These are phyloP conservation scores for Lasioglossum baleicum DNA, from an alignment of 1,140 invertebrate genomes.

Conservation along the genomic window DNA sequence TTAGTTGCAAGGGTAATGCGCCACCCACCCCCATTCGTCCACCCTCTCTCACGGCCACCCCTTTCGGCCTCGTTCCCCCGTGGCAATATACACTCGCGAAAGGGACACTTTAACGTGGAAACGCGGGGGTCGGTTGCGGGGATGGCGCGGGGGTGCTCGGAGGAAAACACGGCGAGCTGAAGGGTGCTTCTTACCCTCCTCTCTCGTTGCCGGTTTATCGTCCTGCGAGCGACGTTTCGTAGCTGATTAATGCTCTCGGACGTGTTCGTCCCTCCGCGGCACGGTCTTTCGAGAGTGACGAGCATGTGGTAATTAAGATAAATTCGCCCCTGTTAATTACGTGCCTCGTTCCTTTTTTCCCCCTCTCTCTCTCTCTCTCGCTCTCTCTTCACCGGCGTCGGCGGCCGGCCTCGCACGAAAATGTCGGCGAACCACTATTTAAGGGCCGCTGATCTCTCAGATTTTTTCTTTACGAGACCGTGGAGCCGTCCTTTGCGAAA, in stretches of 20 bases:
- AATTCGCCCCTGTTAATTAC: not conserved
- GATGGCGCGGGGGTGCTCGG: not conserved
- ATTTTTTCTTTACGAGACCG: too few species aligned
- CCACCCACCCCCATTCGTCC: not conserved
- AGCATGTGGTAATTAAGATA: constrained; percentile 20
- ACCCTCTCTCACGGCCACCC: not conserved
- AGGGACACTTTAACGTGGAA: constrained; percentile 21
- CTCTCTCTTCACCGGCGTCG: too few species aligned
- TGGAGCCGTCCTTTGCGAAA: too few species aligned
- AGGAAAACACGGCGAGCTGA: constrained; percentile 7
- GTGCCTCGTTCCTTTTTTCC: too few species aligned
- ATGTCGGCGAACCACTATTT: too few species aligned
- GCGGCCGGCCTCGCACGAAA: too few species aligned
- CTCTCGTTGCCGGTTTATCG: constrained; percentile 10
- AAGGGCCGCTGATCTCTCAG: too few species aligned
- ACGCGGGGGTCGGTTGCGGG: too few species aligned
- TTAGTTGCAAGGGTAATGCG: constrained; percentile 46
- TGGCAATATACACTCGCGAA: constrained; percentile 18
- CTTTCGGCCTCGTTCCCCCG: constrained; percentile 19
- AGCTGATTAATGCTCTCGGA: constrained; percentile 36
- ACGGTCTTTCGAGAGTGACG: not conserved
- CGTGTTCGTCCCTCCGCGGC: too few species aligned
- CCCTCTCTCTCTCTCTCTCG: too few species aligned
- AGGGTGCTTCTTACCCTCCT: constrained; percentile 28
- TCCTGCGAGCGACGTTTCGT: constrained; percentile 20